A percentile compares a stretch with the other conserved stretches of the same genome.
These are phyloP conservation scores for Oppia nitens DNA, from an alignment of 1,140 invertebrate species.

Conservation along the genomic window DNA sequence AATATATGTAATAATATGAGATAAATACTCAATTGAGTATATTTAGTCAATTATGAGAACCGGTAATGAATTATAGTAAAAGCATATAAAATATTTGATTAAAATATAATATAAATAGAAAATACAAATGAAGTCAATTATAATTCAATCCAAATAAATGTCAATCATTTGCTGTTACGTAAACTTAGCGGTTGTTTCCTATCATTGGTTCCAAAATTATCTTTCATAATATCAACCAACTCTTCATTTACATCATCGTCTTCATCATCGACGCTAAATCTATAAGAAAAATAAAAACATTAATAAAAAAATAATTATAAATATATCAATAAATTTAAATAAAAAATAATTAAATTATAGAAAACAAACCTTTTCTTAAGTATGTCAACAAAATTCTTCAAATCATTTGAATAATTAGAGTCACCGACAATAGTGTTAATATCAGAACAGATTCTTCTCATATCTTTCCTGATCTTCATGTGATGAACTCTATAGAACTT, in stretches of 20 bases:
- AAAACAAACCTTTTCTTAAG: not conserved
- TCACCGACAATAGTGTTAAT: not conserved
- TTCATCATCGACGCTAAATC: not conserved
- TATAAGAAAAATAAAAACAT: not conserved
- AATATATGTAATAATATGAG: too few species aligned
- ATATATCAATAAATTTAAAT: not conserved
- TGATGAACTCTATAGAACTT: not conserved
- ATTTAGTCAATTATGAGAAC: too few species aligned
- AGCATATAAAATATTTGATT: not conserved
- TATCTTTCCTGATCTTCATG: not conserved
- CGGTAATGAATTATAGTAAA: not conserved
- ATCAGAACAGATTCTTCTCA: not conserved
- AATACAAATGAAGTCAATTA: too few species aligned
- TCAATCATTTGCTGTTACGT: not conserved
- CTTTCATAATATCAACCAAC: not conserved
- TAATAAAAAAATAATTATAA: not conserved
- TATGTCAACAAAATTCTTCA: not conserved
- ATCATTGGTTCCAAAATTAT: not conserved
- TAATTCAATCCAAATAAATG: not conserved
- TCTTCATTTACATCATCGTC: not conserved
- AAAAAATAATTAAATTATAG: too few species aligned
- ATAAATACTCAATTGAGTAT: too few species aligned
- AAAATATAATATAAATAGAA: too few species aligned
- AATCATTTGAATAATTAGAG: not conserved
- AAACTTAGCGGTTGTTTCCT: not conserved